Evolutionary conservation across 2,888 invertebrate species (phyloP), one percentile per base, ranked within the genome.

Genomic region (Dryobota labecula): DNA sequence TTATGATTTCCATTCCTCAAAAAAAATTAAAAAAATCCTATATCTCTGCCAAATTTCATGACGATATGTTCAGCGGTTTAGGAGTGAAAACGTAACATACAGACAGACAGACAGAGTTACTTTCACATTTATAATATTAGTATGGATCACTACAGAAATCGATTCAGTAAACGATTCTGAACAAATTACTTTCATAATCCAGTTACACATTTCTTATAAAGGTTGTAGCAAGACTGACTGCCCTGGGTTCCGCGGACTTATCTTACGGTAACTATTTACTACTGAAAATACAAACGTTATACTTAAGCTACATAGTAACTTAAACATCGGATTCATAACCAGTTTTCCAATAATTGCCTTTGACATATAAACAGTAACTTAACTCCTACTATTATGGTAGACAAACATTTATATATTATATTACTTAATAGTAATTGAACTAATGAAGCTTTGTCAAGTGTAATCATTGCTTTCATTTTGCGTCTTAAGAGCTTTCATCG

Each of bases 371-470:
- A 63, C n/a, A 1, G 30, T 51, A 24, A 63, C n/a, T 15, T 41
- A 53, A 53, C 53, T 45, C 30, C n/a, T 33, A 36, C 11, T 27
- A 69, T 36, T 18, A 45, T 70, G 18, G 43, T 8, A 61, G 20
- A 18, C n/a, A 45, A 53, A 54, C 13, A 43, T 49, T 47, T 7
- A 27, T 20, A 18, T 20, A 20, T 41, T 20, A 65, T 51, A 47
- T 60, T 51, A 51, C 57, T 54, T 65, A 27, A 43, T 38, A 56
- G 36, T 57, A 68, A 68, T 54, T 70, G 13, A n/a, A 51, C 36
- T 62, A 76, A 73, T 68, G 51, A 82, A 61, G 41, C 58, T 20
- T n/a, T 60, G 38, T 24, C n/a, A 43, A 43, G 43, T 58, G 24
- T 66, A 41, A 45, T 68, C 49, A 49, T 61, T 38, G 63, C 51